Conservation (phyloP, 2,797 vertebrate genomes). For the Mustela erminea region DNA sequence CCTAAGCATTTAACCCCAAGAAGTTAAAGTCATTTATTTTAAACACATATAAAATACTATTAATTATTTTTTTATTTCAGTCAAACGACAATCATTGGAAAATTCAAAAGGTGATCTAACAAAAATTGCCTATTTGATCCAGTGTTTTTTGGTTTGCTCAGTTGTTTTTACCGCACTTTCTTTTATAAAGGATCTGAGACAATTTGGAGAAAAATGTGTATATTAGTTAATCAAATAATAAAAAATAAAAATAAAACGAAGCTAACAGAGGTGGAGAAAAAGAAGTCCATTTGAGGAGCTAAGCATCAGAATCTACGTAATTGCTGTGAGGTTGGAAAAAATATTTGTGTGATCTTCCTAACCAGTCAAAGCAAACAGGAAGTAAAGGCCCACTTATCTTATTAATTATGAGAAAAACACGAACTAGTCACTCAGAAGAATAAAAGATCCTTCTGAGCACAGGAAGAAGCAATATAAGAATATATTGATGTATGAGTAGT, state of each 20-base stretch:
- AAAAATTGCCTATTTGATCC: neutral
- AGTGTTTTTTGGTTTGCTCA: neutral
- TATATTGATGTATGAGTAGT: neutral
- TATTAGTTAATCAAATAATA: neutral
- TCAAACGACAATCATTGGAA: neutral
- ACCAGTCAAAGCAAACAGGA: neutral
- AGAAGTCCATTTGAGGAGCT: neutral
- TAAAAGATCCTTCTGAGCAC: neutral
- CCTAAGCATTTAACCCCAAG: neutral
- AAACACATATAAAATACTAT: neutral
- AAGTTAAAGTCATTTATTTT: neutral
- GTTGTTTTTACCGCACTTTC: slow-evolving; percentile 24
- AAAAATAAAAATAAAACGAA: slow-evolving; percentile 14
- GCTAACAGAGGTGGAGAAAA: neutral
- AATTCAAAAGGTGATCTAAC: slow-evolving; percentile 6
- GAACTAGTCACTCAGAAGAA: neutral
- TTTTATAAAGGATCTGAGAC: slow-evolving; percentile 6
- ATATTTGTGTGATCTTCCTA: neutral
- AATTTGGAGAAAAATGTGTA: neutral
- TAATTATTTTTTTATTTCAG: slow-evolving; percentile 20
- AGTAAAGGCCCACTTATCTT: neutral
- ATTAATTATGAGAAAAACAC: neutral
- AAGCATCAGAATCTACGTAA: neutral
- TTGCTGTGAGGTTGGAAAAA: neutral
- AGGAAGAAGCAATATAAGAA: neutral